These are phyloP conservation scores for Ormyrus rosae DNA, from an alignment of 2,888 invertebrate species.

Conservation along the genomic window DNA sequence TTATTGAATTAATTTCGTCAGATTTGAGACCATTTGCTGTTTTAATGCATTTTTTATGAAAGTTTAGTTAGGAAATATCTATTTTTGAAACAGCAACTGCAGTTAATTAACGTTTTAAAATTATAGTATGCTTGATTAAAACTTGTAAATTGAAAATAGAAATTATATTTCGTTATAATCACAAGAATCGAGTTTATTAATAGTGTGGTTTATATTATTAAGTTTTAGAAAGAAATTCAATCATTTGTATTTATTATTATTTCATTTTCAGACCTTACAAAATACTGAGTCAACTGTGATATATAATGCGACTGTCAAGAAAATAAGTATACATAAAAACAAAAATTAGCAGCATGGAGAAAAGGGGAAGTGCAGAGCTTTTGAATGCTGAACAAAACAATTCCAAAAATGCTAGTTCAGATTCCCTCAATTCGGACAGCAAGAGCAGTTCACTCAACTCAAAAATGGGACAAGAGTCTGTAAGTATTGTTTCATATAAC, in stretches of 20 bases:
- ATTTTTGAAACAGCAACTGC: background rate
- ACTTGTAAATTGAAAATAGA: no score
- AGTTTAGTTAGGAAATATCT: background rate
- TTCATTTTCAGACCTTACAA: background rate
- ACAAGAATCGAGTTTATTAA: background rate
- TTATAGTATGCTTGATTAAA: no score
- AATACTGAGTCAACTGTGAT: background rate
- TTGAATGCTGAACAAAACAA: conserved; percentile 81
- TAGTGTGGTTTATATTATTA: background rate
- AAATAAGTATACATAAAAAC: conserved; percentile 31
- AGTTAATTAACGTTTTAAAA: no score
- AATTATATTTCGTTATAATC: no score
- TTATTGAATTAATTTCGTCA: no score
- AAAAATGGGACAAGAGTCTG: conserved; percentile 89
- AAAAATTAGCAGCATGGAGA: conserved; percentile 77
- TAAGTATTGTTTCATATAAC: conserved; percentile 76
- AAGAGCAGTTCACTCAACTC: conserved; percentile 91
- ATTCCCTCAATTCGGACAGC: conserved; percentile 89
- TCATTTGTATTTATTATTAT: background rate
- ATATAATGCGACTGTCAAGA: conserved; percentile 41
- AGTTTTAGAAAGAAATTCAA: background rate
- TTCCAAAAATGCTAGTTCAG: conserved; percentile 87
- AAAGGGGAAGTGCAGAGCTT: conserved; percentile 82
- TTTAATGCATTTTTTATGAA: no score
- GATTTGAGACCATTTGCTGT: no score